Evolutionary conservation across 2,888 invertebrate genomes (phyloP).

Genomic region (Chaetoderma sp.): DNA sequence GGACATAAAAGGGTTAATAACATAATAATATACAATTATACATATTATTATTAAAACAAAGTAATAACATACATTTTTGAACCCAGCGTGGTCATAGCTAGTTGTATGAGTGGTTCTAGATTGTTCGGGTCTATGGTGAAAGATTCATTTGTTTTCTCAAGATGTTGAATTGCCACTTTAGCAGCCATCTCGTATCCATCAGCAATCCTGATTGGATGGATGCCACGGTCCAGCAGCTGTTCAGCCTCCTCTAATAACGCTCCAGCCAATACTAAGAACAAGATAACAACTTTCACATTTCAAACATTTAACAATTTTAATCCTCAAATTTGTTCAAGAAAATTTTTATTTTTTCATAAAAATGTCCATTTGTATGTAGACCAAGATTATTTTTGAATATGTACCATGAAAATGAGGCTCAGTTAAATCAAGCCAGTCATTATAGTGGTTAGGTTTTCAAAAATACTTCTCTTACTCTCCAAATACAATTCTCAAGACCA

Average conservation of each 20-base stretch:
- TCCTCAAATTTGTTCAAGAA: too few relatives aligned
- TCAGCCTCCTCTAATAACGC: constrained; percentile 96
- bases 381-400: too few relatives aligned
- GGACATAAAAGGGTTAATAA: not conserved
- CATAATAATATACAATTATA: not conserved
- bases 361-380: too few relatives aligned
- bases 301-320: too few relatives aligned
- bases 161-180: constrained; percentile 84
- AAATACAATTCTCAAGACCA: too few relatives aligned
- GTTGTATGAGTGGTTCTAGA: constrained; percentile 87
- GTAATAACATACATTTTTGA: constrained; percentile 85
- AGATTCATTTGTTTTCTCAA: constrained; percentile 88
- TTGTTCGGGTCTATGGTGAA: constrained; percentile 89
- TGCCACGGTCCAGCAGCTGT: constrained; percentile 90
- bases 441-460: too few relatives aligned
- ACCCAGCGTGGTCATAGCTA: constrained; percentile 98
- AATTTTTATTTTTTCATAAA: too few relatives aligned
- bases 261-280: constrained; percentile 78
- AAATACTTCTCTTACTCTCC: too few relatives aligned
- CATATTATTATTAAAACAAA: not conserved
- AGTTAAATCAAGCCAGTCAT: too few relatives aligned
- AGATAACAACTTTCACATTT: too few relatives aligned
- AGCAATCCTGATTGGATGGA: constrained; percentile 98
- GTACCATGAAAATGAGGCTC: too few relatives aligned
- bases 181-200: constrained; percentile 99